Evolutionary conservation across 2,797 vertebrate species (phyloP).

Genomic region (Lutjanus campechanus): DNA sequence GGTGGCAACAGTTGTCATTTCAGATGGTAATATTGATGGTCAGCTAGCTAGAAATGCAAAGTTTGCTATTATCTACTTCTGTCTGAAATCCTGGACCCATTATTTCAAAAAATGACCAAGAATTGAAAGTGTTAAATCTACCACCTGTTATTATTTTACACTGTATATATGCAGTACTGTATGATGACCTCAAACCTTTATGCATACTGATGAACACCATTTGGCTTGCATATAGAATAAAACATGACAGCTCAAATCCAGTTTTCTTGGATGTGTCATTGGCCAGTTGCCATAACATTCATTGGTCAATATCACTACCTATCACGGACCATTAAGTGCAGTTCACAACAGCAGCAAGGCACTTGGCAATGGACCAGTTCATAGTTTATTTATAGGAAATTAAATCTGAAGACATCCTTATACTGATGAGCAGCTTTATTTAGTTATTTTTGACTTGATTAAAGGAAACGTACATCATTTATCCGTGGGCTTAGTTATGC

Average conservation of each 20-base stretch:
- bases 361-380: slow-evolving; percentile 13
- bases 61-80: too few relatives aligned
- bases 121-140: too few relatives aligned
- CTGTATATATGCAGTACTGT: not conserved
- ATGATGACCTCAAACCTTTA: not conserved
- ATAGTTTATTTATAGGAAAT: slow-evolving; percentile 25
- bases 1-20: slow-evolving; percentile 10
- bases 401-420: slow-evolving; percentile 11
- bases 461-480: slow-evolving; percentile 58
- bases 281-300: slow-evolving; percentile 22
- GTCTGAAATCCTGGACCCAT: too few relatives aligned
- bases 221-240: slow-evolving; percentile 3
- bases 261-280: slow-evolving; percentile 29
- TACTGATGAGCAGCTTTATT: slow-evolving; percentile 13
- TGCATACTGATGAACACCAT: not conserved
- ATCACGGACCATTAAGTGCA: slow-evolving; percentile 12
- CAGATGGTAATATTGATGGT: too few relatives aligned
- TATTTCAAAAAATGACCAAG: too few relatives aligned
- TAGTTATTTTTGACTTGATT: slow-evolving; percentile 48
- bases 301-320: slow-evolving; percentile 23
- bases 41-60: too few relatives aligned
- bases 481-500: slow-evolving; percentile 56
- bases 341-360: slow-evolving; percentile 18
- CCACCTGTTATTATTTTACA: not conserved
- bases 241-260: slow-evolving; percentile 25